phyloP scores from a whole-genome alignment of 2,797 vertebrate genomes.

The Falco biarmicus region DNA sequence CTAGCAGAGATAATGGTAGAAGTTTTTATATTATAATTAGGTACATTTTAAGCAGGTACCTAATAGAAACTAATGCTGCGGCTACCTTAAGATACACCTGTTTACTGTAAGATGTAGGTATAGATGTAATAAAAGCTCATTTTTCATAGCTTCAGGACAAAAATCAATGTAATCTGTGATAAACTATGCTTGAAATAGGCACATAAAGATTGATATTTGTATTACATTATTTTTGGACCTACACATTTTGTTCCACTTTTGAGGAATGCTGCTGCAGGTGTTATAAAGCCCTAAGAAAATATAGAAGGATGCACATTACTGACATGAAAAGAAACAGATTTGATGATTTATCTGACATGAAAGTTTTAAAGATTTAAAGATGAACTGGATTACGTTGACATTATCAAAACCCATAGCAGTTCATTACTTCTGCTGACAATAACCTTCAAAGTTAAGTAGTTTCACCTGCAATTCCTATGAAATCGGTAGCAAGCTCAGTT shows the following conservation, averaged over 20 bases:
- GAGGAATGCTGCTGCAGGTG: neutral
- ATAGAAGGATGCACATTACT: neutral
- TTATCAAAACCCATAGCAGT: neutral
- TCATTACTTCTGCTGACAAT: neutral
- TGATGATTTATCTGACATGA: neutral
- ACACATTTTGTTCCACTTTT: neutral
- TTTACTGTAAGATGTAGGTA: neutral
- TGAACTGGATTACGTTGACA: neutral
- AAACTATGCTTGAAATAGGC: neutral
- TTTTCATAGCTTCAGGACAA: neutral
- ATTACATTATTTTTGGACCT: neutral
- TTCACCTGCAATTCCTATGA: neutral
- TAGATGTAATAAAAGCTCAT: neutral
- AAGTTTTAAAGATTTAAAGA: neutral
- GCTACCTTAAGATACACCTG: neutral
- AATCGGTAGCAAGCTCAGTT: neutral
- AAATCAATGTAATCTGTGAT: neutral
- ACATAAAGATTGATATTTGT: neutral
- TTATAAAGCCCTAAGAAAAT: neutral
- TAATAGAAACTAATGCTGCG: neutral
- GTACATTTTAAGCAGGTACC: neutral
- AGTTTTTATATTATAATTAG: neutral
- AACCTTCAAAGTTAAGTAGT: neutral
- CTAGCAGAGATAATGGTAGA: neutral
- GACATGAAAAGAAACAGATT: neutral